A percentile compares a stretch with the other conserved stretches of the same genome.
phyloP scores from a whole-genome alignment of 2,888 invertebrate species.

The Drosophila mettleri region DNA sequence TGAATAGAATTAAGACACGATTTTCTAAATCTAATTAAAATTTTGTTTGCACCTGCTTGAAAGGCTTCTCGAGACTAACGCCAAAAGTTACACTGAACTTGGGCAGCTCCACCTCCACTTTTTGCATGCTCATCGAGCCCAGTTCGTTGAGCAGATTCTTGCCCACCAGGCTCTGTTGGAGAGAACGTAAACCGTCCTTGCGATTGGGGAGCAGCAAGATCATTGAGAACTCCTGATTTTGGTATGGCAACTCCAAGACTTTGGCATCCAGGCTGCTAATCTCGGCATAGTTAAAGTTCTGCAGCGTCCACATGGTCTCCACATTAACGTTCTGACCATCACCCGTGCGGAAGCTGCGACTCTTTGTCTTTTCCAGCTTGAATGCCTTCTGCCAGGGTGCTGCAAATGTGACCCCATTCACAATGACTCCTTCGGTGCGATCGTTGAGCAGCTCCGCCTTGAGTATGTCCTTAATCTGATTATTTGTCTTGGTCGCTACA shows the following conservation, averaged over 20 bases:
- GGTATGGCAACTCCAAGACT: constrained; percentile 90
- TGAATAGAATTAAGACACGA: neutral
- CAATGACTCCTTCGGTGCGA: constrained; percentile 81
- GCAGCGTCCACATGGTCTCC: constrained; percentile 83
- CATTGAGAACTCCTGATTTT: constrained; percentile 89
- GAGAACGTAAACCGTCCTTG: constrained; percentile 87
- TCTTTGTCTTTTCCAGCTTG: constrained; percentile 72
- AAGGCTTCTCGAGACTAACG: constrained; percentile 87
- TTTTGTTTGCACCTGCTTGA: constrained; percentile 87
- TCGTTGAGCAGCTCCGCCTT: constrained; percentile 85
- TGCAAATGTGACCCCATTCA: constrained; percentile 74
- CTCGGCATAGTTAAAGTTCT: constrained; percentile 85
- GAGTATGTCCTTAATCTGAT: constrained; percentile 92
- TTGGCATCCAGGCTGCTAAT: constrained; percentile 86
- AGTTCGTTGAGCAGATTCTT: constrained; percentile 87
- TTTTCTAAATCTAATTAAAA: no score
- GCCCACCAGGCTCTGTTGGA: constrained; percentile 88
- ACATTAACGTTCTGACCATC: constrained; percentile 74
- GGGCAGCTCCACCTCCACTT: constrained; percentile 90
- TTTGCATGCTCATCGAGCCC: constrained; percentile 85
- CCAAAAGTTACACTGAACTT: constrained; percentile 93
- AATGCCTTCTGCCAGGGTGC: constrained; percentile 82
- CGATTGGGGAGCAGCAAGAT: constrained; percentile 90
- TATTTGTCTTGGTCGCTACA: constrained; percentile 91
- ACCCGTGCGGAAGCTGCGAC: constrained; percentile 73